These are phyloP conservation scores for Synergus gifuensis DNA, from an alignment of 2,888 invertebrate species.

Conservation along the genomic window DNA sequence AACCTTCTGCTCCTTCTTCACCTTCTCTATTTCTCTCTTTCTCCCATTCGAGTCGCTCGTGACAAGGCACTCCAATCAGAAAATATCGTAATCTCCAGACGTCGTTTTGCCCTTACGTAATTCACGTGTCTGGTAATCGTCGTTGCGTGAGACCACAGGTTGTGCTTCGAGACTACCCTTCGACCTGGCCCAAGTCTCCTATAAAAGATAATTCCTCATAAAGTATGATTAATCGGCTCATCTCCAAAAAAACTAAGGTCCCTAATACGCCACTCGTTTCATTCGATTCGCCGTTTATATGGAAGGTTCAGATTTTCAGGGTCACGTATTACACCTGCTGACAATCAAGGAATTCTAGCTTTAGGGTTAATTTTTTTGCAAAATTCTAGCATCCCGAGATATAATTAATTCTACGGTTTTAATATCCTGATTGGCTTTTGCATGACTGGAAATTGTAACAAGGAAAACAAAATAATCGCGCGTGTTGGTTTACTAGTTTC, in stretches of 20 bases:
- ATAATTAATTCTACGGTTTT: not conserved
- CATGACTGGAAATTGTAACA: no score
- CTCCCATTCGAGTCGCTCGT: slow-evolving; percentile 55
- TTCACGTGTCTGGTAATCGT: slow-evolving; percentile 71
- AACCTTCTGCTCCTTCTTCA: slow-evolving; percentile 42
- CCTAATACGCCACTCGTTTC: not conserved
- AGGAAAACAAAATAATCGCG: no score
- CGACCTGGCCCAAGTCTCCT: slow-evolving; percentile 28
- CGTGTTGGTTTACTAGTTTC: no score
- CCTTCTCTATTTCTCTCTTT: slow-evolving; percentile 44
- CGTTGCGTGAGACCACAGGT: slow-evolving; percentile 66
- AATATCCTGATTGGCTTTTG: no score
- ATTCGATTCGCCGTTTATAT: not conserved
- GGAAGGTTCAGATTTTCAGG: not conserved
- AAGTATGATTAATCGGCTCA: slow-evolving; percentile 63
- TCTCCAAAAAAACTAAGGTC: not conserved
- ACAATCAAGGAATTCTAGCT: not conserved
- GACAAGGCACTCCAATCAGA: slow-evolving; percentile 69
- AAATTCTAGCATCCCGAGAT: not conserved
- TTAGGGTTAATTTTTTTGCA: not conserved
- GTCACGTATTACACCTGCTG: not conserved
- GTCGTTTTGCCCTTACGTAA: slow-evolving; percentile 70
- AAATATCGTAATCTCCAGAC: slow-evolving; percentile 71
- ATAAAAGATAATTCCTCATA: slow-evolving; percentile 59
- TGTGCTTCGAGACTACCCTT: slow-evolving; percentile 32